Conservation (phyloP, 2,113 vertebrate species). For the Proterorhinus semilunaris region DNA sequence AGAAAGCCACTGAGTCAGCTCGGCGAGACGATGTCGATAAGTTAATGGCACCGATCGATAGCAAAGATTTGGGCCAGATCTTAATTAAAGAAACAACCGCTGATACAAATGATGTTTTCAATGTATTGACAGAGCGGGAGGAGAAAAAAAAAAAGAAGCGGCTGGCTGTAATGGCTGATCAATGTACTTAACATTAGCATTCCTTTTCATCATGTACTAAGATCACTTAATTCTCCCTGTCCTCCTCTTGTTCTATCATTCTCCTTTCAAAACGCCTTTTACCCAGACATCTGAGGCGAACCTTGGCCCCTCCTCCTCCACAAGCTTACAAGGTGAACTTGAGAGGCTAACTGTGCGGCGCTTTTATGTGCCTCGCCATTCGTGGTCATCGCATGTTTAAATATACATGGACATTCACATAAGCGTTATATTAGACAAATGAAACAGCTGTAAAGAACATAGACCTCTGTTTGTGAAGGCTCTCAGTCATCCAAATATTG, state of each 20-base stretch:
- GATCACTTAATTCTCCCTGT: constrained; percentile 75
- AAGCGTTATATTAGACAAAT: constrained; percentile 42
- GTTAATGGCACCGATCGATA: constrained; percentile 88
- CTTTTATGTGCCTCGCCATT: constrained; percentile 67
- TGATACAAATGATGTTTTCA: constrained; percentile 94
- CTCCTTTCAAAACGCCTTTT: constrained; percentile 56
- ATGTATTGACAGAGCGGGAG: constrained; percentile 80
- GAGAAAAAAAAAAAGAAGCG: constrained; percentile 57
- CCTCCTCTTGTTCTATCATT: constrained; percentile 64
- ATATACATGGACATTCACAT: neutral
- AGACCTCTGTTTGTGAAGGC: no score
- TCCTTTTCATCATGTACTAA: constrained; percentile 79
- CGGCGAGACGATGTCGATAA: constrained; percentile 80
- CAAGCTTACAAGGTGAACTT: constrained; percentile 79
- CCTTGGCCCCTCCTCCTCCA: constrained; percentile 50
- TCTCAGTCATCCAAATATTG: no score
- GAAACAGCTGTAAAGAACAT: constrained; percentile 34
- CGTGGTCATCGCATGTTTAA: constrained; percentile 54
- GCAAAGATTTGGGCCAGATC: constrained; percentile 86
- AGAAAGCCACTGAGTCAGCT: constrained; percentile 82
- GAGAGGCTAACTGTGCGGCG: constrained; percentile 69
- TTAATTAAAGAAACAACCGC: constrained; percentile 97
- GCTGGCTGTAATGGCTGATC: constrained; percentile 76
- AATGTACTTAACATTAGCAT: constrained; percentile 83
- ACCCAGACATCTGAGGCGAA: constrained; percentile 60